phyloP scores from a whole-genome alignment of 2,797 vertebrate species.

The Nasua narica region DNA sequence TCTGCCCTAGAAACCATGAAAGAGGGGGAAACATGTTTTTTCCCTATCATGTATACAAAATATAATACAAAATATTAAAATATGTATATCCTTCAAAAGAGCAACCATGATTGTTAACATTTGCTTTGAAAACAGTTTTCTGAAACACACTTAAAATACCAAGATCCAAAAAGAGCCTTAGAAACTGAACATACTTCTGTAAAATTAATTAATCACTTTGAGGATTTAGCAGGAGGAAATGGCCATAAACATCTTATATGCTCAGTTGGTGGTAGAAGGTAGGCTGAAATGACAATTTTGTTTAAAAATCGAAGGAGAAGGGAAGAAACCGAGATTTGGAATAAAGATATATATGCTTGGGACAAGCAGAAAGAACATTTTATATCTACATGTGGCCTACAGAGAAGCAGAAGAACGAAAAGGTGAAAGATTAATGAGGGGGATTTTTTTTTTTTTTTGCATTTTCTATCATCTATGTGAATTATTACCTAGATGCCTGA shows the following conservation, averaged over 20 bases:
- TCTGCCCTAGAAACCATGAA: conserved; percentile 70
- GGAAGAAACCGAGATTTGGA: conserved; percentile 72
- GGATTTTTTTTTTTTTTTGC: conserved; percentile 73
- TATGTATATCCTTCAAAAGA: conserved; percentile 72
- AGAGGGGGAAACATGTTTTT: conserved; percentile 58
- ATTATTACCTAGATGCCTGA: conserved; percentile 89
- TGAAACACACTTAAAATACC: conserved; percentile 73
- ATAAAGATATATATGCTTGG: conserved; percentile 74
- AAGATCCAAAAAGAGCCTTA: conserved; percentile 74
- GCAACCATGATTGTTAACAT: conserved; percentile 70
- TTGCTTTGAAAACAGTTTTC: conserved; percentile 78
- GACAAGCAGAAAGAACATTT: conserved; percentile 77
- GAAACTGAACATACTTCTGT: conserved; percentile 78
- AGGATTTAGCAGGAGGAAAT: conserved; percentile 87
- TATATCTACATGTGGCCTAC: conserved; percentile 74
- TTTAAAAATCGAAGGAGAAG: conserved; percentile 77
- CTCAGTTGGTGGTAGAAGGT: conserved; percentile 86
- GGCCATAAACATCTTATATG: conserved; percentile 89
- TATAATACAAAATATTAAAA: conserved; percentile 76
- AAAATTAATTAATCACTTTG: conserved; percentile 92
- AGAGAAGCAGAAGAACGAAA: conserved; percentile 73
- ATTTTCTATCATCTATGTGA: conserved; percentile 85
- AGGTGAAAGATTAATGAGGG: conserved; percentile 83
- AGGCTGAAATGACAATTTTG: conserved; percentile 83
- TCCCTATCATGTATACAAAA: conserved; percentile 60